Conservation (phyloP, 2,797 vertebrate species). For the Agapornis canus region DNA sequence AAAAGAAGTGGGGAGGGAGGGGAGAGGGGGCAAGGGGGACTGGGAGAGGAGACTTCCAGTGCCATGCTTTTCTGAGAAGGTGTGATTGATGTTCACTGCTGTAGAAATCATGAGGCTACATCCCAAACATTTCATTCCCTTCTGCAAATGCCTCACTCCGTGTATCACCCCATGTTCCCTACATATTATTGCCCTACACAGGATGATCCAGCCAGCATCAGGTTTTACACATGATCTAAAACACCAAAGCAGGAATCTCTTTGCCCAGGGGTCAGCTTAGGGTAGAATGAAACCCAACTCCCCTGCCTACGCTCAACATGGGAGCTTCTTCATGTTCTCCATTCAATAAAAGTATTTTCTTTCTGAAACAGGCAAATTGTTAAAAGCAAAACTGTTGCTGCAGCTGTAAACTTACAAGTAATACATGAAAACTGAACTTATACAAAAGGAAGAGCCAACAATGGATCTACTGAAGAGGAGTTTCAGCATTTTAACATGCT, state of each 20-base stretch:
- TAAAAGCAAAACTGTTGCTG: not conserved
- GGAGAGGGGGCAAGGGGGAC: too few relatives aligned
- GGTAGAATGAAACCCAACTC: constrained; percentile 63
- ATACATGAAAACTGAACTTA: not conserved
- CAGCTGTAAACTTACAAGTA: not conserved
- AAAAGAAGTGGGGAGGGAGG: not conserved
- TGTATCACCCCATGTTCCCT: constrained; percentile 57
- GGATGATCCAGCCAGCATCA: constrained; percentile 57
- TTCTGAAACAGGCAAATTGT: not conserved
- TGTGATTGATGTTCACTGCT: constrained; percentile 78
- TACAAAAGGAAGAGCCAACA: rapidly evolving
- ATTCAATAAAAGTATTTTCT: not conserved
- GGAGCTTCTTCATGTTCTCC: constrained; percentile 20
- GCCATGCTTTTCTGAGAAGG: constrained; percentile 78
- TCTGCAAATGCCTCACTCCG: constrained; percentile 65
- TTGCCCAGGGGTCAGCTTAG: constrained; percentile 58
- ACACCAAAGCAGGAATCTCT: constrained; percentile 70
- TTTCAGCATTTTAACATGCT: not conserved
- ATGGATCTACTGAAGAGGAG: not conserved
- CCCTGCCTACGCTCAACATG: not conserved
- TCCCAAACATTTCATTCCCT: constrained; percentile 74
- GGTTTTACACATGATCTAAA: constrained; percentile 70
- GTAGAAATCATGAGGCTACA: constrained; percentile 56
- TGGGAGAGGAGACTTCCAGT: not conserved
- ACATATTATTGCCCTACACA: constrained; percentile 54